Evolutionary conservation across 2,888 invertebrate species (phyloP).

Genomic region (Drosophila silvestris): DNA sequence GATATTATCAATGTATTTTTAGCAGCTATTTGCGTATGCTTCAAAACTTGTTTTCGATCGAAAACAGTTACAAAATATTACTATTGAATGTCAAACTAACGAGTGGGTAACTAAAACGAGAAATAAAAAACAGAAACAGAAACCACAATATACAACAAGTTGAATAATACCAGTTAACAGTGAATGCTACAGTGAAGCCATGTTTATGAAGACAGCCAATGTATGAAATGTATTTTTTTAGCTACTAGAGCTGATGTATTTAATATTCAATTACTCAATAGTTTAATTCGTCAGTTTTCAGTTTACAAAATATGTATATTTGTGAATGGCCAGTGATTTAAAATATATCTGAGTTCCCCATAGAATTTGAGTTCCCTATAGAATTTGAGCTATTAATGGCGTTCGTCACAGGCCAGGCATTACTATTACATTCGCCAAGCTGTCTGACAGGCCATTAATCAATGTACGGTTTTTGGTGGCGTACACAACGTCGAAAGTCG

Average conservation of each 20-base stretch:
- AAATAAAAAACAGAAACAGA: constrained; percentile 40
- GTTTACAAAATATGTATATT: background rate
- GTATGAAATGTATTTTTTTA: background rate
- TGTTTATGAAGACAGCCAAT: background rate
- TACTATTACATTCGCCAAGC: constrained; percentile 36
- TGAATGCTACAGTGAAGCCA: constrained; percentile 48
- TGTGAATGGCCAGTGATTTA: background rate
- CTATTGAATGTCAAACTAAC: constrained; percentile 53
- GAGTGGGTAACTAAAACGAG: constrained; percentile 22
- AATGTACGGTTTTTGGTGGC: constrained; percentile 23
- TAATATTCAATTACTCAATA: background rate
- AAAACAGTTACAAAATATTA: constrained; percentile 66
- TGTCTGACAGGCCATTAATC: constrained; percentile 47
- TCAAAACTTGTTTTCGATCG: constrained; percentile 59
- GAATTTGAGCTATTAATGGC: background rate
- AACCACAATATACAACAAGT: constrained; percentile 36
- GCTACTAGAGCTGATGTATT: background rate
- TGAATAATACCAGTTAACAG: constrained; percentile 34
- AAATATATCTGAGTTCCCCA: background rate
- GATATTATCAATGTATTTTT: constrained; percentile 50
- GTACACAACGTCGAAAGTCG: constrained; percentile 28
- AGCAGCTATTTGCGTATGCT: constrained; percentile 34
- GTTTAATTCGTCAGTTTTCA: background rate
- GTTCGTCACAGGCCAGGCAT: constrained; percentile 15
- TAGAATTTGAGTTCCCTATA: background rate